A percentile compares a stretch with the other conserved stretches of the same genome.
These are phyloP conservation scores for Heliocidaris erythrogramma DNA, from an alignment of 35 echinoderm and acorn worm species.

Conservation along the genomic window DNA sequence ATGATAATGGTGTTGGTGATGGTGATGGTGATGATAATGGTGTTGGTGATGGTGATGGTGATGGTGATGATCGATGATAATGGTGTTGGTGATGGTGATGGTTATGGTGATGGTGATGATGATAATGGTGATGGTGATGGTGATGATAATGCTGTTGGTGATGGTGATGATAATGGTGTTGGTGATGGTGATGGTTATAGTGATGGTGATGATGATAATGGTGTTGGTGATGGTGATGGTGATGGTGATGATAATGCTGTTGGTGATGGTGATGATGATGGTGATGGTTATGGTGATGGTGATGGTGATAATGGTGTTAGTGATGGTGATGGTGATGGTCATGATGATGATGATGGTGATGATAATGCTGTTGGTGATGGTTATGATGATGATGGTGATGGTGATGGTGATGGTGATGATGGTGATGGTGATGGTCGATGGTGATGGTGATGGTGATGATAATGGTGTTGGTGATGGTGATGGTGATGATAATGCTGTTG, in stretches of 20 bases:
- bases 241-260: background rate
- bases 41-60: no score
- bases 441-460: background rate
- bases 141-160: background rate
- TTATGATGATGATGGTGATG: background rate
- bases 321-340: background rate
- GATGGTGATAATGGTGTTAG: background rate
- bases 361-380: background rate
- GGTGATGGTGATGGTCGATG: background rate
- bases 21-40: no score
- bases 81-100: no score
- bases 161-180: background rate
- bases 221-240: background rate
- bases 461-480: background rate
- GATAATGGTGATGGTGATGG: no score
- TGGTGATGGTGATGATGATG: background rate
- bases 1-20: no score
- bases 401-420: background rate
- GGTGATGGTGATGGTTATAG: background rate
- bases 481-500: background rate
- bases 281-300: background rate
- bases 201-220: background rate
- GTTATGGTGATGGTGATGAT: no score
- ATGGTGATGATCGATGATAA: no score
- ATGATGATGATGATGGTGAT: background rate